Conservation (phyloP, 1,140 invertebrate genomes). For the Aphaenogaster ashmeadi region DNA sequence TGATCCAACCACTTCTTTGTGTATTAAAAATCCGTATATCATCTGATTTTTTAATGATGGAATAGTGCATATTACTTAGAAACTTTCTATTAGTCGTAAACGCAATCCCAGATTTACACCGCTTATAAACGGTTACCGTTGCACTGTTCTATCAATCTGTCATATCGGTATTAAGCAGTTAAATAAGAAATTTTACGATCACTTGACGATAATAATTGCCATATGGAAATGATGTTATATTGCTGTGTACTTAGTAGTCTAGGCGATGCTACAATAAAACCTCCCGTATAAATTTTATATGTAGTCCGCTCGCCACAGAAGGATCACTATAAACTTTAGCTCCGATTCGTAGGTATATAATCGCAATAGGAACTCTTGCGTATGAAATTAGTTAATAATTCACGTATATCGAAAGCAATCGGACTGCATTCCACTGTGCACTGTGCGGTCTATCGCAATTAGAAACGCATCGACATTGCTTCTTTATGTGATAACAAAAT, state of each 20-base stretch:
- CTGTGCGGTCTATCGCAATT: not conserved
- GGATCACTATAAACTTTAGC: slow-evolving; percentile 13
- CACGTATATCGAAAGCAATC: not conserved
- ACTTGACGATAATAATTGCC: slow-evolving; percentile 11
- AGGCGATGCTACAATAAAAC: not conserved
- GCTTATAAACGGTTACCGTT: not conserved
- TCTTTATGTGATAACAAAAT: slow-evolving; percentile 17
- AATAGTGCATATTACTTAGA: not conserved
- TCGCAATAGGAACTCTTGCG: not conserved
- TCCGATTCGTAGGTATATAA: slow-evolving; percentile 9
- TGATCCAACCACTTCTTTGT: not conserved
- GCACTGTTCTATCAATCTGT: not conserved
- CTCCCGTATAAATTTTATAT: slow-evolving; percentile 17
- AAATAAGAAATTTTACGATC: slow-evolving; percentile 25
- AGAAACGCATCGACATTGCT: not conserved
- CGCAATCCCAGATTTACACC: not conserved
- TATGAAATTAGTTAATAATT: slow-evolving; percentile 40
- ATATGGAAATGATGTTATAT: not conserved
- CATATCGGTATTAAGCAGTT: slow-evolving; percentile 1
- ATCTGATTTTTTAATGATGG: not conserved
- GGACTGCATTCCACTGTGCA: slow-evolving; percentile 1
- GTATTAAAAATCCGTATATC: not conserved
- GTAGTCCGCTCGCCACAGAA: not conserved
- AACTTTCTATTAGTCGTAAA: not conserved
- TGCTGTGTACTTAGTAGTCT: not conserved